These are phyloP conservation scores for Babylonia areolata DNA, from an alignment of 1,140 invertebrate species.

Conservation along the genomic window DNA sequence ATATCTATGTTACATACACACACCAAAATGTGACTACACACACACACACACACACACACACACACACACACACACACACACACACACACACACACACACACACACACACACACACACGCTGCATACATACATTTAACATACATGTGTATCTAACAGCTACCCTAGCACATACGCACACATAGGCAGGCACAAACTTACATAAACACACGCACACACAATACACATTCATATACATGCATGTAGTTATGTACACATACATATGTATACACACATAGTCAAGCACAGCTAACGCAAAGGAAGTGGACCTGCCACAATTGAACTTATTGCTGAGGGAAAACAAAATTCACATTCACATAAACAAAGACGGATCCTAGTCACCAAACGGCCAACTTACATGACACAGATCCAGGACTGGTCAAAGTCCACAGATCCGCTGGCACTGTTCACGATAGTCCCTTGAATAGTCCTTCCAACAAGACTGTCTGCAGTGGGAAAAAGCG, in stretches of 20 bases:
- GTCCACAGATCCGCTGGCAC: slow-evolving; percentile 79
- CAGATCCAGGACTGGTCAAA: slow-evolving; percentile 83
- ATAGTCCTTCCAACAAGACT: slow-evolving; percentile 80
- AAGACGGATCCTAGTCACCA: not conserved
- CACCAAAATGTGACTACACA: too few relatives aligned
- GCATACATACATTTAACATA: not conserved
- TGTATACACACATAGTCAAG: not conserved
- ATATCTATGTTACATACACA: too few relatives aligned
- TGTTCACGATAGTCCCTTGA: slow-evolving; percentile 79
- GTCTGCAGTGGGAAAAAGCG: slow-evolving; percentile 71
- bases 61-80: too few relatives aligned
- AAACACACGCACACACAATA: not conserved
- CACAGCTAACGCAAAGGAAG: too few relatives aligned
- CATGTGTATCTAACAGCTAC: too few relatives aligned
- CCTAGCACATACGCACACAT: not conserved
- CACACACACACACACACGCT: too few relatives aligned
- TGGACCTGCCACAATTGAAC: too few relatives aligned
- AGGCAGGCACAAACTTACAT: not conserved
- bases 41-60: too few relatives aligned
- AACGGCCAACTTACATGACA: slow-evolving; percentile 78
- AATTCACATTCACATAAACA: not conserved
- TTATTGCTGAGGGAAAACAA: not conserved
- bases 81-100: too few relatives aligned
- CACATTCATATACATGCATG: not conserved
- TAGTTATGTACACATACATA: not conserved